Conservation (phyloP, 2,888 invertebrate genomes). For the Zele albiditarsus region DNA sequence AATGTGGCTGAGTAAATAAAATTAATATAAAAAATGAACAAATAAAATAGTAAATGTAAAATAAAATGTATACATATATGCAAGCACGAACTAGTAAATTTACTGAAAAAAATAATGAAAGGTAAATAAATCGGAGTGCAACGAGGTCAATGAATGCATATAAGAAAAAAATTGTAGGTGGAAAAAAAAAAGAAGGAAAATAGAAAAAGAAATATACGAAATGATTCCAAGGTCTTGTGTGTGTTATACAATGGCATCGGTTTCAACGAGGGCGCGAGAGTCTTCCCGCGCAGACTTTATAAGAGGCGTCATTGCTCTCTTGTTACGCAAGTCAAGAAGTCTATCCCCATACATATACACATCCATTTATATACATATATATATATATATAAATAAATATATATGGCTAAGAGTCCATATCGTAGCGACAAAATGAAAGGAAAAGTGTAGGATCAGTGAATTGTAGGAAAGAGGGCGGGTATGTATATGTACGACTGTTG, state of each 20-base stretch:
- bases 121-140: not conserved
- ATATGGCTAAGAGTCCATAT: conserved; percentile 28
- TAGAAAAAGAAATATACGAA: conserved; percentile 33
- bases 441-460: conserved; percentile 54
- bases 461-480: conserved; percentile 34
- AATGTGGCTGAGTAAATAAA: not conserved
- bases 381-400: not conserved
- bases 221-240: conserved; percentile 63
- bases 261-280: conserved; percentile 62
- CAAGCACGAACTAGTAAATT: not conserved
- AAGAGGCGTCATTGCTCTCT: conserved; percentile 37
- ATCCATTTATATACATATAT: not conserved
- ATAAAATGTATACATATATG: not conserved
- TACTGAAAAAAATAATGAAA: not conserved
- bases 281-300: conserved; percentile 56
- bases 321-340: conserved; percentile 37
- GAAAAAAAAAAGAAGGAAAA: conserved; percentile 39
- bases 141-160: conserved; percentile 40
- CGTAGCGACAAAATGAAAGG: conserved; percentile 54
- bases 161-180: not conserved
- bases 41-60: not conserved
- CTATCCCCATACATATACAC: conserved; percentile 22
- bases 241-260: not conserved
- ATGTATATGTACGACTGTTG: conserved; percentile 10
- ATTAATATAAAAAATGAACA: not conserved